phyloP scores from a whole-genome alignment of 2,113 vertebrate species.

The Boulengeromyrus knoepffleri region DNA sequence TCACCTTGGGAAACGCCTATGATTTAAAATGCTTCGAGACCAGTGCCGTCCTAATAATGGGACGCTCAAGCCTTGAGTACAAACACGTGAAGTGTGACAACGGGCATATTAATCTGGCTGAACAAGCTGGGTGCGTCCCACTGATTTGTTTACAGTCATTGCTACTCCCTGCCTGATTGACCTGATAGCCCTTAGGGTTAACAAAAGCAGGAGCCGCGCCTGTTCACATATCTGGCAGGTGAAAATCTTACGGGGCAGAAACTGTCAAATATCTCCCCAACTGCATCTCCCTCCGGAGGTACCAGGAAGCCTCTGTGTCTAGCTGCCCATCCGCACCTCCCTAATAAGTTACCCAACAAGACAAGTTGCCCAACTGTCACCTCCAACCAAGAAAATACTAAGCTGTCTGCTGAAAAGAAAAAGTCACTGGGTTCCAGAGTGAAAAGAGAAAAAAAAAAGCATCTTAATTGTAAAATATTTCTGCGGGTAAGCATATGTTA shows the following conservation, averaged over 20 bases:
- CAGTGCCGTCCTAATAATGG: not conserved
- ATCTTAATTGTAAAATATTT: not conserved
- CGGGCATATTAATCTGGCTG: not conserved
- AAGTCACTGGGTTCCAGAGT: not conserved
- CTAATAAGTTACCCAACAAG: not conserved
- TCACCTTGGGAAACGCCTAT: not conserved
- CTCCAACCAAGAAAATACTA: not conserved
- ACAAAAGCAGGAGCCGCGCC: not conserved
- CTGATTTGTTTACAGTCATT: not conserved
- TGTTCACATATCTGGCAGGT: not conserved
- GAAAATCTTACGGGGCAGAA: not conserved
- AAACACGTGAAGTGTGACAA: not conserved
- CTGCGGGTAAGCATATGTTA: no score
- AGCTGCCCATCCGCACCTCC: not conserved
- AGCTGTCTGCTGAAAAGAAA: not conserved
- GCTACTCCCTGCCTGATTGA: not conserved
- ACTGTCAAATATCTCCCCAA: not conserved
- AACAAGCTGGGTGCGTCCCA: not conserved
- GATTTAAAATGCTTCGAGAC: not conserved
- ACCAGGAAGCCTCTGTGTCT: not conserved
- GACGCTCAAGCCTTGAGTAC: not conserved
- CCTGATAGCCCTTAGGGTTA: not conserved
- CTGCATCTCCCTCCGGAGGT: not conserved
- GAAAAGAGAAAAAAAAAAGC: not conserved
- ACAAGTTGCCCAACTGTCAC: not conserved